Base-by-base conservation (phyloP, 2,797 vertebrate species). In the Naso thynnoides region DNA sequence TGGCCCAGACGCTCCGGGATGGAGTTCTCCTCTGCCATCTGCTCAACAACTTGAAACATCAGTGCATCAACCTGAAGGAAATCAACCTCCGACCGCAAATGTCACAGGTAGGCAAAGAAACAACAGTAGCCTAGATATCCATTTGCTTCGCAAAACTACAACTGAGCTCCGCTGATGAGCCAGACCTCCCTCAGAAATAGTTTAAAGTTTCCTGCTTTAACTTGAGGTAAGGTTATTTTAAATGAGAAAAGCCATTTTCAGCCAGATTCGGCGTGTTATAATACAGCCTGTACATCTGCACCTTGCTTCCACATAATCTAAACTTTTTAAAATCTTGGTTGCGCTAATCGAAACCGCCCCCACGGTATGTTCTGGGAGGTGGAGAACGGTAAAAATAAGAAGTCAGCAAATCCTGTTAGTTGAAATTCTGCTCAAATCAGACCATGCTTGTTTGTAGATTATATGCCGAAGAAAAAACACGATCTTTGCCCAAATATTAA, bases 71-170 rank as follows among this genome's bases (percentile, higher is more conserved):
- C 92, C 95, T 98, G 31, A 98, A 96, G 92, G 97, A 97, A 82
- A 98, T 99, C 94, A 99, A 98, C 93, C 95, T 98, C 76, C 93
- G 97, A 47, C 97, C 98, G 8, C 97, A 99, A 83, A 98, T 98
- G 97, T 98, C 97, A 90, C 97, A 98, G 97, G 98, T 98, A 91
- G 1, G 33, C 33, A 36, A 36, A 88, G 92, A 77, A 15, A 36
- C 56, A 9, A 10, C n/a, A 21, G 47, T 5, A n/a, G n/a, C n/a
- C n/a, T n/a, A n/a, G 19, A 4, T 29, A 2, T 2, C 26, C 5
- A 19, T 0, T 38, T 14, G 3, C 52, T 41, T 50, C 23, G 63
- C 66, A 36, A 24, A 67, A 73, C 67, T 31, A 16, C 60, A 58
- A 36, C 33, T 38, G 14, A 23, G 27, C 69, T 31, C n/a, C 45